Conservation (phyloP, 1,140 invertebrate species). For the Drosophila triauraria region DNA sequence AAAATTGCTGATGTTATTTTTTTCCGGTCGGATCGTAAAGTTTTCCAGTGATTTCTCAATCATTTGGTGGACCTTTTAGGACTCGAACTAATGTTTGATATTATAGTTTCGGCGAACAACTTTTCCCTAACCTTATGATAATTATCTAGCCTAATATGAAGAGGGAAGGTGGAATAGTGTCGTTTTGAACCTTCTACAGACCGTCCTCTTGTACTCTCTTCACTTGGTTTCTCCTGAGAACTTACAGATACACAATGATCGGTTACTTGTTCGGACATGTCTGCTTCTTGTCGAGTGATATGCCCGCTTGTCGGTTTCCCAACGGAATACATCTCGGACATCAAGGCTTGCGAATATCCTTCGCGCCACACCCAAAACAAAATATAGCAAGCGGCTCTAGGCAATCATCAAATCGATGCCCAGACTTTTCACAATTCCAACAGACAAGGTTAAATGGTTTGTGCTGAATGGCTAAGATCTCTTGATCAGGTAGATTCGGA, state of each 20-base stretch:
- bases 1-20: not conserved
- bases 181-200: not conserved
- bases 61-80: too few relatives aligned
- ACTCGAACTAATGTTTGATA: too few relatives aligned
- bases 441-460: constrained; percentile 1
- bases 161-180: not conserved
- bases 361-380: constrained; percentile 1
- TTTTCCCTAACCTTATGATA: too few relatives aligned
- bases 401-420: not conserved
- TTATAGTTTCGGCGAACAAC: too few relatives aligned
- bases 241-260: not conserved
- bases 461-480: not conserved
- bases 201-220: not conserved
- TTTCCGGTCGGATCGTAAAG: not conserved
- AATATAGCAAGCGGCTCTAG: not conserved
- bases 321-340: not conserved
- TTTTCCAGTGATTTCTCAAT: not conserved
- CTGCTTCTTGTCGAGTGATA: not conserved
- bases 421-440: not conserved
- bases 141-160: not conserved
- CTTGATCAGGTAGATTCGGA: not conserved
- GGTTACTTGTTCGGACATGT: not conserved
- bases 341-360: not conserved
- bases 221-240: not conserved
- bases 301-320: not conserved